Evolutionary conservation across 2,113 vertebrate genomes (phyloP), one percentile per base, ranked within the genome.

Genomic region (Eudyptes chrysolophus): DNA sequence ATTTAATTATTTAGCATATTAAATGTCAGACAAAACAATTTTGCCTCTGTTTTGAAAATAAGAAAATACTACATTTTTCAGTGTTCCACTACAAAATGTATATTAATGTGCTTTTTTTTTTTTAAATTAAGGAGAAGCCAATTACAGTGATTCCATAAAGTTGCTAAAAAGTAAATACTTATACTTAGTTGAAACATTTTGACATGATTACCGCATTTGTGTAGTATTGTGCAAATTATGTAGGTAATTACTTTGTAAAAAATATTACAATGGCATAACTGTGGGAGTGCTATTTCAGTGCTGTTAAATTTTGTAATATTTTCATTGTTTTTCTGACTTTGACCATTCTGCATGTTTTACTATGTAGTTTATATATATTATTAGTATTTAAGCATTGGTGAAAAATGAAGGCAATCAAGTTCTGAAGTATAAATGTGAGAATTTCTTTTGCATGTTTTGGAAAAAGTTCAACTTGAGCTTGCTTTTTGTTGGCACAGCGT

Each of bases 401-500:
- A 79, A 91, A 97, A 97, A 92, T 20, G 30, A 85, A 51, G 15
- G 48, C 60, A 78, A 70, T 46, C 83, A 84, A 61, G 2, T 93
- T 90, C 84, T 91, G 34, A 92, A 93, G 29, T 66, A 78, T 55
- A 87, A 87, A 84, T 90, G 30, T 65, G 70, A 71, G 77, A 89
- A 86, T 86, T 94, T 80, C 38, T 96, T 96, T 92, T 90, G 52
- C 80, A 55, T 97, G 26, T 93, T 96, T 97, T 92, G 89, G 77
- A 93, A 92, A 94, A 85, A 58, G 90, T 9, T 97, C 80, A 57
- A 72, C 74, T 95, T 96, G 87, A 94, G 16, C 34, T 97, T 96
- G 87, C 78, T 97, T 96, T 94, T 93, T 92, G 75, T 97, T 98
- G 81, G 46, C 81, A 87, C 97, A 99, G 99, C 51, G 99, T 99